Percentiles rank a stretch among this genome's conserved stretches.
Evolutionary conservation across 2,797 vertebrate genomes (phyloP).

Genomic region (Hirundo rustica): DNA sequence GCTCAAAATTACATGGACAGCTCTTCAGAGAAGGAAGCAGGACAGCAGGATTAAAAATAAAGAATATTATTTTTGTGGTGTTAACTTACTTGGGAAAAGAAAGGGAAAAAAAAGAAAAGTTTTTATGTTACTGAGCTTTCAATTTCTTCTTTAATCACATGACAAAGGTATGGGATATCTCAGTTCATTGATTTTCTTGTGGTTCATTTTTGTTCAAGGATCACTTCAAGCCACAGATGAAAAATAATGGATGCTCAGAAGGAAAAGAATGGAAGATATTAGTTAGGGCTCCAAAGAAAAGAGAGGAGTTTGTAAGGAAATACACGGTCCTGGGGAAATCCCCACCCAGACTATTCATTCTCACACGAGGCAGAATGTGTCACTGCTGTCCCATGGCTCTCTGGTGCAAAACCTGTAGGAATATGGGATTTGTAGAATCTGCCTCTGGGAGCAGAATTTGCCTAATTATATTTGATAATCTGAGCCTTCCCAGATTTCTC

Average conservation of each 20-base stretch:
- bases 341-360: not conserved
- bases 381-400: too few species aligned
- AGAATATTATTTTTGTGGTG: not conserved
- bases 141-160: not conserved
- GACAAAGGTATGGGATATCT: not conserved
- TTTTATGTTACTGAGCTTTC: not conserved
- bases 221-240: not conserved
- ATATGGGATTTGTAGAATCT: not conserved
- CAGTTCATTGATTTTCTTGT: not conserved
- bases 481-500: not conserved
- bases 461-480: not conserved
- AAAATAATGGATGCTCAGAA: not conserved
- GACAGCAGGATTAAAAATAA: not conserved
- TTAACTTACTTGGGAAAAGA: not conserved
- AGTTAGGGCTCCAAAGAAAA: not conserved
- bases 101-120: not conserved
- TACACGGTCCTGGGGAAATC: accelerated
- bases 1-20: not conserved
- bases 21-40: not conserved
- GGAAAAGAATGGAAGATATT: not conserved
- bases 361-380: accelerated
- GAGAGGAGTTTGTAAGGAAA: not conserved
- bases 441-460: not conserved
- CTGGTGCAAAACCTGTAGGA: not conserved
- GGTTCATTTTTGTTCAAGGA: not conserved